A percentile compares a stretch with the other conserved stretches of the same genome.
Evolutionary conservation across 2,888 invertebrate species (phyloP).

Genomic region (Lasioglossum lativentre): DNA sequence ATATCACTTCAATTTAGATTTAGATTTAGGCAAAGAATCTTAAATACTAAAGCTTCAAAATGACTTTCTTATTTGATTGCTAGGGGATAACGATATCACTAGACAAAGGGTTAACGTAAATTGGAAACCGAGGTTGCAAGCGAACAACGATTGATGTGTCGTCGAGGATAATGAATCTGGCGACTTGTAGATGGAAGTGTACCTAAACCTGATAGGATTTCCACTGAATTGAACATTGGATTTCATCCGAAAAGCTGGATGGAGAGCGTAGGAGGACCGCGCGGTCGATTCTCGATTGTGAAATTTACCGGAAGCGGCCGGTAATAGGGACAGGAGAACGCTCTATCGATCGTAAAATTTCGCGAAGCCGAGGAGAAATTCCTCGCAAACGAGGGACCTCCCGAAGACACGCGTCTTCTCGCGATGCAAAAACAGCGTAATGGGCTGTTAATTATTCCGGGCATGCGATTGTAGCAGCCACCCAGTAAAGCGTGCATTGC

Average conservation of each 20-base stretch:
- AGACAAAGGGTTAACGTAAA: background rate
- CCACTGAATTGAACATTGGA: background rate
- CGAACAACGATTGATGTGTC: background rate
- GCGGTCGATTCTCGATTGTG: slow-evolving; percentile 8
- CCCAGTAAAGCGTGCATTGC: slow-evolving; percentile 66
- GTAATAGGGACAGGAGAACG: slow-evolving; percentile 15
- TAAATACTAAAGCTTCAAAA: background rate
- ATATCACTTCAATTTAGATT: background rate
- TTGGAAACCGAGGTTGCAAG: too few relatives aligned
- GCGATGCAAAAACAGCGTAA: slow-evolving; percentile 63
- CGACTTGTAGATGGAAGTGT: background rate
- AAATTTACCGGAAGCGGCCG: background rate
- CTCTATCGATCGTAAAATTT: slow-evolving; percentile 36
- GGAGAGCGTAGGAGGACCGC: background rate
- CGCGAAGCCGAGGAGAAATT: slow-evolving; percentile 11
- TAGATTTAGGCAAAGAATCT: background rate
- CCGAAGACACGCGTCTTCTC: slow-evolving; percentile 44
- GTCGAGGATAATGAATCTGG: background rate
- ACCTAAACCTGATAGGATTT: slow-evolving; percentile 4
- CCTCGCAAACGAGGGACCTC: slow-evolving; percentile 9
- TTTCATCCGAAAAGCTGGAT: background rate
- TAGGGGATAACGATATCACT: background rate
- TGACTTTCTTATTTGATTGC: background rate
- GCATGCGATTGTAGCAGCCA: slow-evolving; percentile 71
- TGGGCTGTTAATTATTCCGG: slow-evolving; percentile 76